phyloP scores from a whole-genome alignment of 2,888 invertebrate species.

The Camptogramma bilineatum region DNA sequence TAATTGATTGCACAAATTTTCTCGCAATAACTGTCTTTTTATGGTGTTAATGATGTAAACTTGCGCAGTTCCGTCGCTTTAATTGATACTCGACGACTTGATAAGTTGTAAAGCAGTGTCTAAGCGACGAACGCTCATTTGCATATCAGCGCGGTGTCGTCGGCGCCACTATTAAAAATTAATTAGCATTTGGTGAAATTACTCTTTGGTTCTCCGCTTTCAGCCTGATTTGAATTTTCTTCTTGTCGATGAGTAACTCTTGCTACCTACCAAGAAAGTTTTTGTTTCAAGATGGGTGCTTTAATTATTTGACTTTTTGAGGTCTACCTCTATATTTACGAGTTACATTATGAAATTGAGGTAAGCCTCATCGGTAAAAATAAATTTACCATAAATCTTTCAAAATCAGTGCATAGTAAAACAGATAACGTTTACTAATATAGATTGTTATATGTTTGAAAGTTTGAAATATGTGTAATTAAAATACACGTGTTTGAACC shows the following conservation, averaged over 20 bases:
- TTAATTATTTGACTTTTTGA: no score
- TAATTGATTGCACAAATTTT: slow-evolving; percentile 85
- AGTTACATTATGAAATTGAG: no score
- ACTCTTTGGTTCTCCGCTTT: slow-evolving; percentile 53
- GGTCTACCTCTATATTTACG: no score
- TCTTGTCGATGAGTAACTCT: not conserved
- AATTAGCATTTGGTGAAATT: slow-evolving; percentile 65
- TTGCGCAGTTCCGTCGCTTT: slow-evolving; percentile 77
- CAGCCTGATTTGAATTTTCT: slow-evolving; percentile 23
- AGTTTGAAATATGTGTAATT: not conserved
- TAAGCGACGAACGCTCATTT: slow-evolving; percentile 62
- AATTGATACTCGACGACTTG: slow-evolving; percentile 73
- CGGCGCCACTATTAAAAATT: slow-evolving; percentile 69
- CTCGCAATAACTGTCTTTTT: slow-evolving; percentile 85
- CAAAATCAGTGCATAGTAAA: not conserved
- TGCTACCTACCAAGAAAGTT: not conserved
- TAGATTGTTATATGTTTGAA: not conserved
- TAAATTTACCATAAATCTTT: no score
- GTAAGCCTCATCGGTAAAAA: no score
- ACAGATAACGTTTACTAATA: not conserved
- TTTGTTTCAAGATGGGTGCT: no score
- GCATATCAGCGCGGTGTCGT: slow-evolving; percentile 63
- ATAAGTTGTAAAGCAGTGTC: slow-evolving; percentile 64
- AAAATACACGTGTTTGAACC: not conserved
- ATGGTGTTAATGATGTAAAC: slow-evolving; percentile 83